Evolutionary conservation across 2,113 vertebrate species (phyloP).

Genomic region (Phocoena sinus): DNA sequence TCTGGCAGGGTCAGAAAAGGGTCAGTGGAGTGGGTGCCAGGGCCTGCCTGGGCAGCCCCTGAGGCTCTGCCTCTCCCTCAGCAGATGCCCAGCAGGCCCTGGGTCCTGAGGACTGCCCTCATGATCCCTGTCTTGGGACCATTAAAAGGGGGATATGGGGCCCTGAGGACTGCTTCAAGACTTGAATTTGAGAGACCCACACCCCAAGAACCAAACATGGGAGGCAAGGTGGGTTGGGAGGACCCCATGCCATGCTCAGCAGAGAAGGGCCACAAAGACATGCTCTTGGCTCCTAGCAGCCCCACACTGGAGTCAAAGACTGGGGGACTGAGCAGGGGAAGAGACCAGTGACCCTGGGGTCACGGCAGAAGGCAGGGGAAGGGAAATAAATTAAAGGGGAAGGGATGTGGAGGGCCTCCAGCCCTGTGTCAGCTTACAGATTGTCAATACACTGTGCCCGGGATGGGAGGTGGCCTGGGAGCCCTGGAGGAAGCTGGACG

Average conservation of each 20-base stretch:
- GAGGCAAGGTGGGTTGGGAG: neutral
- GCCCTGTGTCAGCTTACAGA: slow-evolving; percentile 65
- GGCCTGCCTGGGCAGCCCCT: neutral
- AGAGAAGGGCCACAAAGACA: neutral
- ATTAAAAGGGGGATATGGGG: neutral
- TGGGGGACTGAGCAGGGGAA: neutral
- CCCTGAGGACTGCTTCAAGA: slow-evolving; percentile 12
- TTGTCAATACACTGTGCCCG: slow-evolving; percentile 79
- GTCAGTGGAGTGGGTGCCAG: neutral
- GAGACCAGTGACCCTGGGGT: slow-evolving; percentile 16
- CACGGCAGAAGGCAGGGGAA: neutral
- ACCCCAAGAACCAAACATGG: neutral
- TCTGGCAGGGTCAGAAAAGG: neutral
- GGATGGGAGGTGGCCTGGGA: slow-evolving; percentile 42
- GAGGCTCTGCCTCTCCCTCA: neutral
- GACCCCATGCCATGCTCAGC: neutral
- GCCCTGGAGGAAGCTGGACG: neutral
- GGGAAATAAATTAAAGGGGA: slow-evolving; percentile 64
- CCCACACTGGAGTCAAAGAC: neutral
- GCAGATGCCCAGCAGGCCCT: neutral
- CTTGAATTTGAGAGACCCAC: neutral
- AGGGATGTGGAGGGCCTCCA: slow-evolving; percentile 49
- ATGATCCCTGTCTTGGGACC: neutral
- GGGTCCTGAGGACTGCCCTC: neutral
- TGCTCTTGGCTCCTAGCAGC: neutral